These are phyloP conservation scores for Neofelis nebulosa DNA, from an alignment of 2,113 vertebrate species.

Conservation along the genomic window DNA sequence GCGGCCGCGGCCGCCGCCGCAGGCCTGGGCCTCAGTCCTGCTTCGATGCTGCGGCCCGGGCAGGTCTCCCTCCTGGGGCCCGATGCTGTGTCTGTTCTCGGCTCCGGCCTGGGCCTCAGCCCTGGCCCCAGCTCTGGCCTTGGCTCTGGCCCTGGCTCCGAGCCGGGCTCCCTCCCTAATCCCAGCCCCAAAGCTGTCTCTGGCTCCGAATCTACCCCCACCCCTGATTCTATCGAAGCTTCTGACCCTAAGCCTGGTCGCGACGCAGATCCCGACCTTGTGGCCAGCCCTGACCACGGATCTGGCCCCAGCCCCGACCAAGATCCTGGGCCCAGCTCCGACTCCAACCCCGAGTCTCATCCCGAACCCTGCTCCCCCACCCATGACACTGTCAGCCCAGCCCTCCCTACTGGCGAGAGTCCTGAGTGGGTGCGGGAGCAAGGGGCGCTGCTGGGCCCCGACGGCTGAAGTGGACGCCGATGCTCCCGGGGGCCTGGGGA, in stretches of 20 bases:
- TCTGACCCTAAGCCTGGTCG: slow-evolving; percentile 25
- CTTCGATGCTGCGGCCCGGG: not conserved
- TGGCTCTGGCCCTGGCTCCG: slow-evolving; percentile 15
- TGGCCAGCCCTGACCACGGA: not conserved
- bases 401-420: not conserved
- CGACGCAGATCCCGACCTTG: not conserved
- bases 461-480: slow-evolving; percentile 56
- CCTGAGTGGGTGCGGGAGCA: slow-evolving; percentile 26
- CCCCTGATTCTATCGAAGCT: not conserved
- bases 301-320: not conserved
- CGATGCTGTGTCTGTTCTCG: slow-evolving; percentile 31
- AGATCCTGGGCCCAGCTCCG: slow-evolving; percentile 5
- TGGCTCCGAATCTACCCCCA: not conserved
- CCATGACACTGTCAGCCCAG: not conserved
- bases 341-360: not conserved
- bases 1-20: fast-evolving
- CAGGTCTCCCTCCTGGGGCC: slow-evolving; percentile 55
- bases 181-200: not conserved
- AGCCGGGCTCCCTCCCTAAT: not conserved
- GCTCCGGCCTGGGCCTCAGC: slow-evolving; percentile 29
- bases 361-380: slow-evolving; percentile 1
- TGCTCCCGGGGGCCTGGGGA: not conserved
- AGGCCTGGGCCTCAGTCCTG: not conserved
- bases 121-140: not conserved
- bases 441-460: slow-evolving; percentile 60